Conservation (phyloP, 2,113 vertebrate species). For the Perognathus longimembris region DNA sequence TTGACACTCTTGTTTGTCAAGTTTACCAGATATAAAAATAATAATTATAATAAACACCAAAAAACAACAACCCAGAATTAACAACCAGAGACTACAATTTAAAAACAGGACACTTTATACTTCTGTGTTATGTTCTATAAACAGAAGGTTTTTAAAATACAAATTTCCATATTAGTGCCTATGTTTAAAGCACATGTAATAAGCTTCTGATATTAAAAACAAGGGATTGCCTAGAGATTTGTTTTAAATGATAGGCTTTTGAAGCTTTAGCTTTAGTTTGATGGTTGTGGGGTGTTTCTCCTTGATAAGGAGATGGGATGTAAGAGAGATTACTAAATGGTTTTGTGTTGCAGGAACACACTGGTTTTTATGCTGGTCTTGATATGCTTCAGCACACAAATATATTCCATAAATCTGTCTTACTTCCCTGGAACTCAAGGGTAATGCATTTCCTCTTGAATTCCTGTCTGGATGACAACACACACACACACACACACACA, state of each 20-base stretch:
- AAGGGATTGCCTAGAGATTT: slow-evolving; percentile 78
- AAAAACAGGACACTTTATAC: background rate
- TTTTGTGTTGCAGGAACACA: slow-evolving; percentile 74
- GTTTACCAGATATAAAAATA: background rate
- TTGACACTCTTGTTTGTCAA: slow-evolving; percentile 52
- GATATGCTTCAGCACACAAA: slow-evolving; percentile 77
- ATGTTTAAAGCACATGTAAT: slow-evolving; percentile 68
- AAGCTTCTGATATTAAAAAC: slow-evolving; percentile 74
- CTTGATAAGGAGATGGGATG: slow-evolving; percentile 76
- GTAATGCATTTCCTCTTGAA: slow-evolving; percentile 73
- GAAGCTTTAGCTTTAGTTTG: slow-evolving; percentile 60
- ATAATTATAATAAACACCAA: no score
- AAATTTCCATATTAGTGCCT: slow-evolving; percentile 51
- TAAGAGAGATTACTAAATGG: slow-evolving; percentile 80
- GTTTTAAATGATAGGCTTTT: slow-evolving; percentile 77
- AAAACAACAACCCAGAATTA: background rate
- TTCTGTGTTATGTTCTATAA: slow-evolving; percentile 31
- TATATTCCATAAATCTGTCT: slow-evolving; percentile 80
- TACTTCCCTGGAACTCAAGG: slow-evolving; percentile 75
- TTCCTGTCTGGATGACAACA: slow-evolving; percentile 66
- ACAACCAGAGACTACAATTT: slow-evolving; percentile 40
- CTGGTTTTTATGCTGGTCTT: slow-evolving; percentile 68
- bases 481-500: slow-evolving; percentile 53
- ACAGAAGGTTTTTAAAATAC: slow-evolving; percentile 61
- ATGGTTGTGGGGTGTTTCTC: slow-evolving; percentile 71